Evolutionary conservation across 2,888 invertebrate genomes (phyloP), one percentile per base, ranked within the genome.

Genomic region (Seladonia tumulorum): DNA sequence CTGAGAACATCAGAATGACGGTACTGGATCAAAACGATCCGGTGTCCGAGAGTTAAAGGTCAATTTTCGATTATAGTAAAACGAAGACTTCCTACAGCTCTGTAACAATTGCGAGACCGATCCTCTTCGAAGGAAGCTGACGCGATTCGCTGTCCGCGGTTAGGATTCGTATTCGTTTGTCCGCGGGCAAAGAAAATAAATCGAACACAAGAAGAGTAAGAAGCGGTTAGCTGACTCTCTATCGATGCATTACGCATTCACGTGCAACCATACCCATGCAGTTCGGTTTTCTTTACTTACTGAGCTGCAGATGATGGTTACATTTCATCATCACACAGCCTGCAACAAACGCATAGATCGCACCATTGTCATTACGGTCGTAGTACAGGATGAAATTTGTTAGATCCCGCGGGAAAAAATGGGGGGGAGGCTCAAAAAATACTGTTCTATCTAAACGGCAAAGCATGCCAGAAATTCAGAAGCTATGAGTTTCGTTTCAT

Each of bases 271-370:
- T 74, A 80, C 45, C n/a, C 92, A 93, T 92, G 93, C 92, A 90
- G 84, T 87, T 90, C 83, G 89, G 82, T 76, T 87, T 91, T 86
- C 77, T 88, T 94, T 94, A 94, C 94, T 94, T 94, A 94, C 94
- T 94, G 90, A 93, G 93, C 94, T 94, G 93, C 90, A 94, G 93
- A 94, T 94, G 94, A 94, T 94, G 94, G 93, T 93, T 95, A 95
- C 93, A 95, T 94, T 93, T 95, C 95, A 94, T 95, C 95, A 93
- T 95, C 95, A 94, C 94, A 94, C 93, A 95, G 94, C 94, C 95
- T 95, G 95, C 93, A 95, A 95, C 92, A 94, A 92, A 93, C 89
- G 89, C 91, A 93, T 90, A 93, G 92, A 88, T 86, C 79, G 86
- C 87, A 89, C 87, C 79, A 88, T 89, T 85, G 81, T 91, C 87